Conservation (phyloP, 2,888 invertebrate species). For the Lacanobia oleracea region DNA sequence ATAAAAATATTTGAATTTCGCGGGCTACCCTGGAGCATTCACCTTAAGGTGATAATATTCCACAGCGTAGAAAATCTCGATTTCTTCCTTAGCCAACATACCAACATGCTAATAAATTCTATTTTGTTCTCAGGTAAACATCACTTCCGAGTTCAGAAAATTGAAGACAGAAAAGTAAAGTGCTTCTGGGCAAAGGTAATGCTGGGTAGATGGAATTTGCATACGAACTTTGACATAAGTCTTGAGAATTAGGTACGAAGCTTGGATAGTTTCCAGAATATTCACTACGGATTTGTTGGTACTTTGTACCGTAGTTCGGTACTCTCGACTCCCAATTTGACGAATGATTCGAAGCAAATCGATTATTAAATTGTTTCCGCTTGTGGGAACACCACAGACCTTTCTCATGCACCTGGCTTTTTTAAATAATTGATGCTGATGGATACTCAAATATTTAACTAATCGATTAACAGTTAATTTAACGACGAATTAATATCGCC, state of each 20-base stretch:
- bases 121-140: conserved; percentile 62
- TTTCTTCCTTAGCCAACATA: background rate
- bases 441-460: conserved; percentile 34
- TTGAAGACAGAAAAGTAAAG: conserved; percentile 24
- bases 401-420: conserved; percentile 56
- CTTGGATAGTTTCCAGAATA: conserved; percentile 75
- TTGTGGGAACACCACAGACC: conserved; percentile 46
- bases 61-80: background rate
- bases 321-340: conserved; percentile 50
- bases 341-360: conserved; percentile 55
- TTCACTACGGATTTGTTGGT: conserved; percentile 34
- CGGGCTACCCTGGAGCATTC: too few relatives aligned
- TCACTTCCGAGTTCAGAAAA: conserved; percentile 14
- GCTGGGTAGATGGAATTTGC: conserved; percentile 46
- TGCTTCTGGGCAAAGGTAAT: conserved; percentile 33
- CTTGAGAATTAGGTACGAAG: conserved; percentile 69
- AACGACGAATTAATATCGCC: conserved; percentile 25
- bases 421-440: conserved; percentile 44
- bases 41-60: too few relatives aligned
- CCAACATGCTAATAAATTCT: conserved; percentile 6
- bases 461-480: conserved; percentile 36
- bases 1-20: too few relatives aligned
- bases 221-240: conserved; percentile 65
- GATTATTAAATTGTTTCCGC: conserved; percentile 55
- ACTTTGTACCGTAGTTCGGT: conserved; percentile 53